These are phyloP conservation scores for Holacanthella duospinosa DNA, from an alignment of 2,888 invertebrate genomes.

Conservation along the genomic window DNA sequence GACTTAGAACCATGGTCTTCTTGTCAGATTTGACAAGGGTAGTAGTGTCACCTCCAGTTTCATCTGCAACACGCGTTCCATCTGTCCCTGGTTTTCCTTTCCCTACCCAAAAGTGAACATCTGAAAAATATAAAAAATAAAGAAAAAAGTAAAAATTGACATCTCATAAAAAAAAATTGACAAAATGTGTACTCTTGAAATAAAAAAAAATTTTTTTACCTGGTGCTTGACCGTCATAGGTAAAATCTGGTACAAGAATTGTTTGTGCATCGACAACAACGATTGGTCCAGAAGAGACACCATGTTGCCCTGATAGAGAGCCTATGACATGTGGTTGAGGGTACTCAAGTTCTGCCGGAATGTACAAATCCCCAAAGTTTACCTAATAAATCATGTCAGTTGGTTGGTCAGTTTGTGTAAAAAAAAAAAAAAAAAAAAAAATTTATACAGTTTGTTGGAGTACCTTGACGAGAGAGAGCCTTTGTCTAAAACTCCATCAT, in stretches of 20 bases:
- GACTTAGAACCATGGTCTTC: conserved; percentile 77
- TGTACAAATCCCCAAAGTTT: conserved; percentile 77
- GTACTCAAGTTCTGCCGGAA: conserved; percentile 65
- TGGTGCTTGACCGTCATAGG: conserved; percentile 85
- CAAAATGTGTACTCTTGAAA: not conserved
- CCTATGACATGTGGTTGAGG: conserved; percentile 73
- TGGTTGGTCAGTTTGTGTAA: not conserved
- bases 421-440: conserved; percentile 9
- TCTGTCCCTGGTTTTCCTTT: conserved; percentile 70
- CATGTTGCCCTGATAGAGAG: conserved; percentile 60
- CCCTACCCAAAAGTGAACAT: conserved; percentile 90
- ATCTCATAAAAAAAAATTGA: not conserved
- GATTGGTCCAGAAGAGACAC: conserved; percentile 71
- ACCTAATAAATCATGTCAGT: conserved; percentile 47
- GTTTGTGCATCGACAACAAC: conserved; percentile 89
- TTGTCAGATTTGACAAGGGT: conserved; percentile 70
- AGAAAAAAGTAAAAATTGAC: no score
- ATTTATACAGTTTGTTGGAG: no score
- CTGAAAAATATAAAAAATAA: conserved; percentile 45
- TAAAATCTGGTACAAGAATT: conserved; percentile 75
- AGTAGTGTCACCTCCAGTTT: conserved; percentile 61
- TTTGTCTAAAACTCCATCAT: not conserved
- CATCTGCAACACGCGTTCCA: conserved; percentile 77
- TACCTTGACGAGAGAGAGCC: no score
- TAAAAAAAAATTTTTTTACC: conserved; percentile 49